Evolutionary conservation across 2,113 vertebrate genomes (phyloP), one percentile per base, ranked within the genome.

Genomic region (Polypterus bichir): DNA sequence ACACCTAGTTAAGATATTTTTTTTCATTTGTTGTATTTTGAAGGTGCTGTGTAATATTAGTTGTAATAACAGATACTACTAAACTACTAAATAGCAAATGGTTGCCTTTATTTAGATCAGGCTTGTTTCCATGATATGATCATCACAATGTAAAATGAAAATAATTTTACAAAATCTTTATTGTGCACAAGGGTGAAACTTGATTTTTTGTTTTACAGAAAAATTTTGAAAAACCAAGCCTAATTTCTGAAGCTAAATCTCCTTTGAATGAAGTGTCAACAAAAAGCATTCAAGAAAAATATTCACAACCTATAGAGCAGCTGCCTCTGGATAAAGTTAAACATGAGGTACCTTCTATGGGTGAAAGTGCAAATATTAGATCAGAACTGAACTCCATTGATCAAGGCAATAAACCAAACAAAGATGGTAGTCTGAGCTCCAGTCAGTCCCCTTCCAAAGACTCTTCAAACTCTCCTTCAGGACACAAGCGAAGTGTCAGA

Each of bases 311-410:
- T 0, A 1, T 73, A 4, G 27, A 62, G 69, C 10, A 66, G 81
- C 67, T 82, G 61, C 67, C 59, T 64, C 73, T 49, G 68, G 64
- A 48, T 85, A 79, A 53, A 76, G 75, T 60, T 78, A 7, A 66
- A 86, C 79, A 64, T n/a, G 82, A 86, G 67, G 74, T 78, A 5
- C 62, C 46, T 6, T 79, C 70, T 56, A 67, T 68, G 59, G 61
- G 62, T 3, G 74, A 70, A 71, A 83, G 71, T 65, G 77, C 74
- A 71, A 79, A 70, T 68, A 83, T 72, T 75, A 85, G 79, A 55
- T 64, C 75, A 0, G 89, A 86, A 62, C 82, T 84, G 64, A 84
- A 83, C 69, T 81, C 77, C 72, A 83, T 81, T 73, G 82, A 80
- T 62, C 63, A 80, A 79, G 55, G 83, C 83, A 3, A 82, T 67